These are phyloP conservation scores for Ophiodon elongatus DNA, from an alignment of 2,113 vertebrate species.

Conservation along the genomic window DNA sequence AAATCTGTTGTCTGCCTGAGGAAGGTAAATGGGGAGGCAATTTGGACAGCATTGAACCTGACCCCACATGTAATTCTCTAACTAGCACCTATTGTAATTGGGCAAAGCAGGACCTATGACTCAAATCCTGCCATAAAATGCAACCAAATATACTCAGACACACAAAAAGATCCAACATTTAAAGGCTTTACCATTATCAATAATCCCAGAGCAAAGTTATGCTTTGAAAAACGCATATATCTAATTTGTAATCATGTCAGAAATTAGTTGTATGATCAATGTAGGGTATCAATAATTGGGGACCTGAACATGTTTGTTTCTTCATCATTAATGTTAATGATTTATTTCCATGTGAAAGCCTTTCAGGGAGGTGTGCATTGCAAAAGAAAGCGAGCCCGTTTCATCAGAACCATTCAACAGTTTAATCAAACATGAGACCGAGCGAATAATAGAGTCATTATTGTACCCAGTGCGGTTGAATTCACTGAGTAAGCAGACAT, in stretches of 20 bases:
- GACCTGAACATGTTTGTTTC: constrained; percentile 15
- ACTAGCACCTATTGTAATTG: background rate
- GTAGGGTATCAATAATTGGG: background rate
- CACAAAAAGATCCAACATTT: background rate
- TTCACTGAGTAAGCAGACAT: background rate
- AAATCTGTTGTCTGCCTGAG: background rate
- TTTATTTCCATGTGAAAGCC: constrained; percentile 23
- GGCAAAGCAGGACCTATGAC: background rate
- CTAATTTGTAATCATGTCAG: constrained; percentile 18
- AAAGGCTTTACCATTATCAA: background rate
- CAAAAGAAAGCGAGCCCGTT: background rate
- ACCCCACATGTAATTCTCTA: background rate
- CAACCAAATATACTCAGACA: background rate
- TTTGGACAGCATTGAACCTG: background rate
- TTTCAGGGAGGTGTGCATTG: constrained; percentile 1
- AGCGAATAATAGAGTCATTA: constrained; percentile 20
- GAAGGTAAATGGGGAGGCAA: background rate
- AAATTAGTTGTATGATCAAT: background rate
- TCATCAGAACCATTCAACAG: constrained; percentile 14
- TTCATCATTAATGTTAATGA: background rate
- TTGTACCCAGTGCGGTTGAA: background rate
- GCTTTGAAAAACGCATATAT: background rate
- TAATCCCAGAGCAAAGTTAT: background rate
- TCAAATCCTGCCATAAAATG: background rate
- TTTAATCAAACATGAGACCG: constrained; percentile 30